These are phyloP conservation scores for Magallana angulata DNA, from an alignment of 1,140 invertebrate species.

Conservation along the genomic window DNA sequence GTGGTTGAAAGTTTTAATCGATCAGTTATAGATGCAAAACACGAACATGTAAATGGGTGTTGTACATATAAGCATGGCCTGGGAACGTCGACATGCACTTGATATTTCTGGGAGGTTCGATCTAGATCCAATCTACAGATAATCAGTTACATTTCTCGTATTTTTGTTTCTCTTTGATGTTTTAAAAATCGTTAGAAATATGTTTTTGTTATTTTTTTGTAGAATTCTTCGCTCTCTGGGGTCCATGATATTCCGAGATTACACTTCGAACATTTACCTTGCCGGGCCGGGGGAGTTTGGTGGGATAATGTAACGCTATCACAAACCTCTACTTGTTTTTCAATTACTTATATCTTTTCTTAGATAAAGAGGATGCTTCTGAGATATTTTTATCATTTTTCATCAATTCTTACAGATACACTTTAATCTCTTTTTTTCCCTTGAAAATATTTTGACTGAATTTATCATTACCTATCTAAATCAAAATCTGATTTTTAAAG, in stretches of 20 bases:
- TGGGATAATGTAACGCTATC: slow-evolving; percentile 33
- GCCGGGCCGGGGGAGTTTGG: not conserved
- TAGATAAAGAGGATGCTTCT: slow-evolving; percentile 1
- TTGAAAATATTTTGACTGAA: slow-evolving; percentile 25
- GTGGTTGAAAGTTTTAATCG: too few species aligned
- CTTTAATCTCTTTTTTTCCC: not conserved
- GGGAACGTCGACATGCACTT: not conserved
- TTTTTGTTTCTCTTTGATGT: slow-evolving; percentile 34
- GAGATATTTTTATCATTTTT: slow-evolving; percentile 35
- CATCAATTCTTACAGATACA: slow-evolving; percentile 28
- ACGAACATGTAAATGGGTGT: too few species aligned
- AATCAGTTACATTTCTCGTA: slow-evolving; percentile 16
- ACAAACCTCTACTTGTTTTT: slow-evolving; percentile 28
- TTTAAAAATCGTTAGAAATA: slow-evolving; percentile 29
- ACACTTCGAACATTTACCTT: slow-evolving; percentile 26
- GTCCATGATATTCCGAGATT: slow-evolving; percentile 10
- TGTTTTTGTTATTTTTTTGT: slow-evolving; percentile 32
- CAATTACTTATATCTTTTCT: slow-evolving; percentile 24
- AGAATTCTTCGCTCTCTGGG: slow-evolving; percentile 25
- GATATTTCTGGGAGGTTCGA: not conserved
- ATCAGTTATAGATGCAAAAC: too few species aligned
- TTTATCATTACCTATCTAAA: slow-evolving; percentile 31
- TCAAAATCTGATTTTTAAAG: slow-evolving; percentile 22
- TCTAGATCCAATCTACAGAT: not conserved
- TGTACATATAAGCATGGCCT: not conserved